Base-by-base conservation (phyloP, 2,888 invertebrate species). In the Alcis repandata region DNA sequence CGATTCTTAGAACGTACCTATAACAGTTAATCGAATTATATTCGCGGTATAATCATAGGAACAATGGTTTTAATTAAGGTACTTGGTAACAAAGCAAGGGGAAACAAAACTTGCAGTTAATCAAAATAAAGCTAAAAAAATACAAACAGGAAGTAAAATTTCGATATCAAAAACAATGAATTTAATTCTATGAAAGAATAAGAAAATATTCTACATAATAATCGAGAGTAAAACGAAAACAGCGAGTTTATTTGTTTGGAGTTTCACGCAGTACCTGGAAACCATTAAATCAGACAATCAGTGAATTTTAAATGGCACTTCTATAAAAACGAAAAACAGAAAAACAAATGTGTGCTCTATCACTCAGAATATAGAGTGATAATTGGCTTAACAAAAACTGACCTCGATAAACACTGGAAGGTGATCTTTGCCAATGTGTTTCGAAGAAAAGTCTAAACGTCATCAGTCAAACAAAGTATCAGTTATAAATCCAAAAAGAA, bases 181-280 rank as follows among this genome's bases (percentile, higher is more conserved):
- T 2, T 27, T 27, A 6, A 27, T 27, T 27, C 6, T 27, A 6
- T 27, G 27, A 27, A 4, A 27, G 6, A 27, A 27, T 27, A 4
- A 27, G 3, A 27, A 27, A 3, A 36, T 7, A 11, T 7, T 36
- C 36, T 1, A 36, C 3, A 36, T 36, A 11, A 2, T 19, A 9
- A 13, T 20, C 19, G 3, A n/a, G 15, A 48, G 0, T n/a, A 8
- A n/a, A n/a, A 27, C 8, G 48, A 22, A 52, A 51, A 33, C 51
- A 6, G 15, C 13, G 71, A 65, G 72, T 79, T 80, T 84, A 77
- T 81, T 84, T 79, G 78, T 77, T 75, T 70, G 66, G 67, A 76
- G 73, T 75, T 78, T 77, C 82, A 76, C 79, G 77, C 75, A 80
- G 79, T 86, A 84, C 87, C 78, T 81, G 82, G 87, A 85, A 86